phyloP scores from a whole-genome alignment of 2,113 vertebrate species.

The Circaetus cinerascens region DNA sequence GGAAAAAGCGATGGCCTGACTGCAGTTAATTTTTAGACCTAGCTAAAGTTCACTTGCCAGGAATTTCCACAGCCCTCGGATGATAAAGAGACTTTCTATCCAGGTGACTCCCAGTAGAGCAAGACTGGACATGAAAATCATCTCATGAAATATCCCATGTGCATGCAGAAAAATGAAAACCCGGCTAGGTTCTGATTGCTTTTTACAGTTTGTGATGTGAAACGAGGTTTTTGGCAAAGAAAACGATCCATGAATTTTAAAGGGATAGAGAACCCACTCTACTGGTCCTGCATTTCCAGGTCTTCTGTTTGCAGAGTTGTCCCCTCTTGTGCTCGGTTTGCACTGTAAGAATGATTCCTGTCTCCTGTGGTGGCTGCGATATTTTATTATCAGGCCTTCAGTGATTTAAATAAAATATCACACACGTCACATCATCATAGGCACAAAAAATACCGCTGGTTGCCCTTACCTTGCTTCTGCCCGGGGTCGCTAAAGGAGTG shows the following conservation, averaged over 20 bases:
- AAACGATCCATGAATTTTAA: not conserved
- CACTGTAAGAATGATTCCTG: not conserved
- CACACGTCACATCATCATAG: rapidly evolving
- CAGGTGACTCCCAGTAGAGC: not conserved
- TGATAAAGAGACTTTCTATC: not conserved
- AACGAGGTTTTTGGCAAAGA: not conserved
- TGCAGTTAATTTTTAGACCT: not conserved
- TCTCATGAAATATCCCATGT: rapidly evolving
- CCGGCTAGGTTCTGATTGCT: not conserved
- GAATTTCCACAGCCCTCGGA: not conserved
- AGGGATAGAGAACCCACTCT: not conserved
- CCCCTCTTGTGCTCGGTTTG: not conserved
- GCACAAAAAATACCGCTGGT: not conserved
- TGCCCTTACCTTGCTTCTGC: not conserved
- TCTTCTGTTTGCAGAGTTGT: rapidly evolving
- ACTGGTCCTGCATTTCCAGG: not conserved
- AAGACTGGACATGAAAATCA: not conserved
- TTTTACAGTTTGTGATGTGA: not conserved
- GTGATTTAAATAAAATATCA: not conserved
- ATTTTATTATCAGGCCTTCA: not conserved
- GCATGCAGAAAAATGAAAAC: not conserved
- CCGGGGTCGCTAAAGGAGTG: rapidly evolving
- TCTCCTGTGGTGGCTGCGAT: not conserved
- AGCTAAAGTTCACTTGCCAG: not conserved
- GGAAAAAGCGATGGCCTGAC: not conserved